Base-by-base conservation (phyloP, 2,888 invertebrate species). In the Gibbula magus region DNA sequence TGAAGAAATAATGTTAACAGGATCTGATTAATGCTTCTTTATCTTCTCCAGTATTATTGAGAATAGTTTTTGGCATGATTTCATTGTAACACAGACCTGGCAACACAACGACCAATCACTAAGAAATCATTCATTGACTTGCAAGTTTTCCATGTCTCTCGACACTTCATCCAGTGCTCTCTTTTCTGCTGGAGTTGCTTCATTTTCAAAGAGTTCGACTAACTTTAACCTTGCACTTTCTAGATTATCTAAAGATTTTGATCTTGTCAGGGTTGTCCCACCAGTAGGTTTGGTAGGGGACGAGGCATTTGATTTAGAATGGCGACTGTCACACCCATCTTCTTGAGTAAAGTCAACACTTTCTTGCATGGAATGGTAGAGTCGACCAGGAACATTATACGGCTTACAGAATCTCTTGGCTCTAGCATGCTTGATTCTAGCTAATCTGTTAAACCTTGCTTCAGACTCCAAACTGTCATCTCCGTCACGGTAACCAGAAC, bases 161-260 rank as follows among this genome's bases (percentile, higher is more conserved):
- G 91, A 89, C 20, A 91, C 88, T 39, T 84, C 85, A 35, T 91
- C 91, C 45, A 91, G 86, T 51, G 89, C 90, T 45, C 85, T 85
- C 79, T 83, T 85, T n/a, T 85, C 86, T 32, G 39, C 61, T 1
- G 77, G 29, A 54, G 67, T 77, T 8, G 76, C 61, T 35, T 80
- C 79, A 22, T 84, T 83, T 52, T 86, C 86, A 39, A 87, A 84
- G 74, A 86, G 81, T 61, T 89, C 87, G 1, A 84, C 83, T 54
- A 91, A 82, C 73, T 83, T 85, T 51, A 88, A 79, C 75, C 85
- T 85, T 18, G 88, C 86, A 77, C 90, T 85, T 81, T 90, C 89
- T 70, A 91, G 85, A 77, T 91, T 91, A 75, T 91, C 89, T 35
- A 91, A 80, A 53, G 91, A 91, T 78, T 87, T 88, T 75, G 91